A percentile compares a stretch with the other conserved stretches of the same genome.
phyloP scores from a whole-genome alignment of 2,888 invertebrate species.

The Amphipyra tragopoginis region DNA sequence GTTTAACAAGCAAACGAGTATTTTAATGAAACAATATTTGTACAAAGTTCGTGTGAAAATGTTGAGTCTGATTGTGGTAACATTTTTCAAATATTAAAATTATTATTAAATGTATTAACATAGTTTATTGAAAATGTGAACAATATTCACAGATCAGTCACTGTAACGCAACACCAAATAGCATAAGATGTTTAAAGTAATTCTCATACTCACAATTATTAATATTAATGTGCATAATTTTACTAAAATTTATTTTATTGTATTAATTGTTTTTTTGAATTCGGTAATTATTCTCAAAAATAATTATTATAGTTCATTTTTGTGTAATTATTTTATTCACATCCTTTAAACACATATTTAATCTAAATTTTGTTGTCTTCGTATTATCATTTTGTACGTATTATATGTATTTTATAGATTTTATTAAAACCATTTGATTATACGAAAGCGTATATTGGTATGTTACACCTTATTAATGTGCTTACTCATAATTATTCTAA shows the following conservation, averaged over 20 bases:
- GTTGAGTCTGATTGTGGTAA: conserved; percentile 84
- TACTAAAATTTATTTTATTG: conserved; percentile 20
- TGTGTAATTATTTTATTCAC: conserved; percentile 17
- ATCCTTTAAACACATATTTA: conserved; percentile 5
- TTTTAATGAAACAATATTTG: conserved; percentile 80
- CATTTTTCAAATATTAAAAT: conserved; percentile 76
- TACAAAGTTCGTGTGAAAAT: conserved; percentile 83
- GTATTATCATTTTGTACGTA: conserved; percentile 29
- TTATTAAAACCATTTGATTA: conserved; percentile 36
- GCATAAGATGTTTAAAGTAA: conserved; percentile 75
- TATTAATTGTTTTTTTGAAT: conserved; percentile 6
- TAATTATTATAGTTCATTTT: conserved; percentile 8
- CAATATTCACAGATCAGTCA: conserved; percentile 72
- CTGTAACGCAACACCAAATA: conserved; percentile 89
- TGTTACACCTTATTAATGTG: conserved; percentile 64
- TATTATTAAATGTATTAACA: conserved; percentile 67
- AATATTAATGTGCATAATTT: conserved; percentile 45
- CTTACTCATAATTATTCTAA: conserved; percentile 61
- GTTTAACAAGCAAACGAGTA: conserved; percentile 64
- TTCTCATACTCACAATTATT: conserved; percentile 62
- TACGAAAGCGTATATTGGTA: conserved; percentile 51
- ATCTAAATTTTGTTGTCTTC: conserved; percentile 36
- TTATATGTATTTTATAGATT: conserved; percentile 17
- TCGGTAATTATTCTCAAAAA: conserved; percentile 1
- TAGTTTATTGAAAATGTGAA: conserved; percentile 76